Percentiles rank a stretch among this genome's conserved stretches.
phyloP scores from a whole-genome alignment of 2,113 vertebrate species.

The Rousettus leschenaultii region DNA sequence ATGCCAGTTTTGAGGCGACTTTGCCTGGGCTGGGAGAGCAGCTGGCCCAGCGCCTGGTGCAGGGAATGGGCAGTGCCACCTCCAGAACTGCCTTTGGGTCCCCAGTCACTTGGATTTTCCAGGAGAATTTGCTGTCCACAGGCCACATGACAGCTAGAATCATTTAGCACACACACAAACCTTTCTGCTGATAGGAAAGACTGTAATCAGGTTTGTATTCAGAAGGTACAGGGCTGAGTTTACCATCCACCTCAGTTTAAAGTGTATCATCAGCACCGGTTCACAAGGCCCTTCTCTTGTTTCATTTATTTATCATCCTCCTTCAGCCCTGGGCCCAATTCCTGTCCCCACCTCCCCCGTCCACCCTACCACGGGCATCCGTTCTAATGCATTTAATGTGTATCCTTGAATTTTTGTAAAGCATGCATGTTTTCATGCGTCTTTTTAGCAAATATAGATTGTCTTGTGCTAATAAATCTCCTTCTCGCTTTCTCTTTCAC shows the following conservation, averaged over 20 bases:
- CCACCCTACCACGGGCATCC: background rate
- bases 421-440: background rate
- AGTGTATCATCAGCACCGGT: background rate
- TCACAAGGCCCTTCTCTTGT: background rate
- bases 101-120: background rate
- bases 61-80: background rate
- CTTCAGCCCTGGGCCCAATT: background rate
- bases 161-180: background rate
- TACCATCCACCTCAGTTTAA: background rate
- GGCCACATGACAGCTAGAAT: background rate
- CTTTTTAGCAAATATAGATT: background rate
- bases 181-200: constrained; percentile 43
- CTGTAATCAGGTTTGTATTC: background rate
- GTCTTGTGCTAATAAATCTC: background rate
- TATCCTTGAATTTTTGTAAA: background rate
- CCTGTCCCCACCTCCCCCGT: background rate
- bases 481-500: background rate
- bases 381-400: background rate
- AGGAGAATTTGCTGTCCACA: background rate
- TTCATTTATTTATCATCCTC: background rate
- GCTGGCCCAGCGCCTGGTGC: background rate
- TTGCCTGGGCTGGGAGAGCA: background rate
- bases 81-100: background rate
- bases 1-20: background rate
- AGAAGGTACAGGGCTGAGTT: background rate